These are phyloP conservation scores for Dendronephthya gigantea DNA, from an alignment of 64 coral and sea anemone species.

Conservation along the genomic window DNA sequence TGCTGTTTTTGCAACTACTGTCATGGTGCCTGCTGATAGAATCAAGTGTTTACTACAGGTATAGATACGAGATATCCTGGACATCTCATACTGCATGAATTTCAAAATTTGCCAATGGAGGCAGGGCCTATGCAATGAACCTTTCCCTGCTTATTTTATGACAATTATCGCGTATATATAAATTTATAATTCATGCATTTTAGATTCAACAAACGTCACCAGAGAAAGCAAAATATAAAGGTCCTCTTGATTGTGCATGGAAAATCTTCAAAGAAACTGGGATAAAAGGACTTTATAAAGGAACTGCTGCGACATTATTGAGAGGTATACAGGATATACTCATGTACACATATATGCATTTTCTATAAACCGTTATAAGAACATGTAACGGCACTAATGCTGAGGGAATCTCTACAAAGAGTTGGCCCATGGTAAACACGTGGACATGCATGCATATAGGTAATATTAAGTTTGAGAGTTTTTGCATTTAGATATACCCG, in stretches of 20 bases:
- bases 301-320: slow-evolving; percentile 73
- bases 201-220: slow-evolving; percentile 93
- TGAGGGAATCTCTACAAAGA: too few relatives aligned
- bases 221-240: slow-evolving; percentile 70
- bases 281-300: slow-evolving; percentile 84
- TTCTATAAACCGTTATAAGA: too few relatives aligned
- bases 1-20: slow-evolving; percentile 79
- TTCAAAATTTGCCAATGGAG: too few relatives aligned
- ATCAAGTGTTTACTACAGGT: slow-evolving; percentile 93
- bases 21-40: slow-evolving; percentile 90
- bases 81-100: too few relatives aligned
- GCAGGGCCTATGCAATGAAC: not conserved
- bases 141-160: not conserved
- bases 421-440: too few relatives aligned
- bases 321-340: slow-evolving; percentile 54
- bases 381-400: too few relatives aligned
- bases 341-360: too few relatives aligned
- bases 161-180: not conserved
- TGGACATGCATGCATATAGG: too few relatives aligned
- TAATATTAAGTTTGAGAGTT: too few relatives aligned
- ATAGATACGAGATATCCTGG: not conserved
- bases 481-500: slow-evolving; percentile 65
- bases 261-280: slow-evolving; percentile 67
- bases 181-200: not conserved
- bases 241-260: slow-evolving; percentile 66